Evolutionary conservation across 1,140 invertebrate genomes (phyloP).

Genomic region (Drosophila sechellia): DNA sequence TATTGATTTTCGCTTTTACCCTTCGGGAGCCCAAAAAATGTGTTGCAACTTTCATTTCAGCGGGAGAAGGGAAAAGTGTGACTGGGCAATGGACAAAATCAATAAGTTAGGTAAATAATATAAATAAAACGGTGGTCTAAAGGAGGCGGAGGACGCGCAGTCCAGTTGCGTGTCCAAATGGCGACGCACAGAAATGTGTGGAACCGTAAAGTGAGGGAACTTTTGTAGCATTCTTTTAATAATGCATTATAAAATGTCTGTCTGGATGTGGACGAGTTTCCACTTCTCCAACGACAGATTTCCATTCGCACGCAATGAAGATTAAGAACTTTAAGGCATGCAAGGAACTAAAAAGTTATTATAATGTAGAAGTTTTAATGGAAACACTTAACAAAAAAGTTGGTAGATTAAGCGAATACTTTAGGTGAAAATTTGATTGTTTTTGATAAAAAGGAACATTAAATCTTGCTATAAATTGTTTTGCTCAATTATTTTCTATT

Average conservation of each 20-base stretch:
- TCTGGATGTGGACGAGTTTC: conserved; percentile 3
- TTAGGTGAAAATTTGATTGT: too few species aligned
- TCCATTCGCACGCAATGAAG: conserved; percentile 12
- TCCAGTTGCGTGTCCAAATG: conserved; percentile 41
- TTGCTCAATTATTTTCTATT: neutral
- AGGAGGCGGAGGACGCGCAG: neutral
- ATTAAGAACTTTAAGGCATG: neutral
- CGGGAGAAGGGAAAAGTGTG: neutral
- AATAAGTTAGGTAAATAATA: conserved; percentile 38
- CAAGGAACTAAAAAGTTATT: neutral
- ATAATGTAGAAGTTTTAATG: too few species aligned
- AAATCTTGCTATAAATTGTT: too few species aligned
- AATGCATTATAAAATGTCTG: conserved; percentile 30
- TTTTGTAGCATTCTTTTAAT: conserved; percentile 19
- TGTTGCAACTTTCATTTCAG: conserved; percentile 10
- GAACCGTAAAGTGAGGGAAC: neutral
- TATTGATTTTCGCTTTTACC: conserved; percentile 32
- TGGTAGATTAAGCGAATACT: too few species aligned
- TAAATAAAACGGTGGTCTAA: conserved; percentile 23
- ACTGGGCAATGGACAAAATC: conserved; percentile 19
- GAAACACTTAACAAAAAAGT: too few species aligned
- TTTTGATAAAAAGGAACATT: neutral
- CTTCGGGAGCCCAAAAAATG: neutral
- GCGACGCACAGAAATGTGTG: conserved; percentile 30
- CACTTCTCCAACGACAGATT: neutral